Conservation (phyloP, 2,888 invertebrate genomes). For the Nemurella pictetii region DNA sequence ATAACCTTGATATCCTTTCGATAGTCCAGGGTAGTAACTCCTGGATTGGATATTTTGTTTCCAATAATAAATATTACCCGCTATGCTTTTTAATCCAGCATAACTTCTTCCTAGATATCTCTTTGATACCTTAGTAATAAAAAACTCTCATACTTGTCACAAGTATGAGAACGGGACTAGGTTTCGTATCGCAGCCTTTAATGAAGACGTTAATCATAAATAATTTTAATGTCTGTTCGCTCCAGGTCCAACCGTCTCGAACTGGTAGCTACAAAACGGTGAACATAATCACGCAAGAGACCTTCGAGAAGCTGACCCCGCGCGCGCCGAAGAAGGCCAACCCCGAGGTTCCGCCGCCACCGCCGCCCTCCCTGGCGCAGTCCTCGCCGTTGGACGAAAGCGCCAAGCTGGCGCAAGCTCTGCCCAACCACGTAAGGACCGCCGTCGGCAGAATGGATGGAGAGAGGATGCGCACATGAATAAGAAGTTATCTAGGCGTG, state of each 20-base stretch:
- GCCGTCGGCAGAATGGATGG: background rate
- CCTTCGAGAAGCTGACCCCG: slow-evolving; percentile 78
- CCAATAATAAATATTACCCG: too few species aligned
- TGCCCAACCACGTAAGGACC: slow-evolving; percentile 41
- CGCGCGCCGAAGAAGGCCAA: slow-evolving; percentile 66
- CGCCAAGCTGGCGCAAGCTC: slow-evolving; percentile 46
- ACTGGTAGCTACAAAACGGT: slow-evolving; percentile 77
- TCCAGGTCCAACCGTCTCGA: slow-evolving; percentile 48
- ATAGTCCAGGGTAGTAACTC: too few species aligned
- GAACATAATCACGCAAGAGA: slow-evolving; percentile 84
- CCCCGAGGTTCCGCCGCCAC: slow-evolving; percentile 81
- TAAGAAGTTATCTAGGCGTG: too few species aligned
- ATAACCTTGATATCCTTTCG: too few species aligned
- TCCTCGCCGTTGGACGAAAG: slow-evolving; percentile 47
- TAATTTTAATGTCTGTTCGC: background rate
- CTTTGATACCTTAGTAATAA: too few species aligned
- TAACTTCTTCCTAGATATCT: too few species aligned
- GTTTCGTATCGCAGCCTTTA: too few species aligned
- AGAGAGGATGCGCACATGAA: background rate
- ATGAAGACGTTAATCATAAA: too few species aligned
- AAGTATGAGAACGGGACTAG: too few species aligned
- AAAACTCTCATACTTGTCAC: too few species aligned
- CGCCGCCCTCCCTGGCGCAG: slow-evolving; percentile 61
- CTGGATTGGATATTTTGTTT: too few species aligned
- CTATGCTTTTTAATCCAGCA: too few species aligned